A percentile compares a stretch with the other conserved stretches of the same genome.
phyloP scores from a whole-genome alignment of 2,888 invertebrate species.

The Imbricaverruca yamaguchii region DNA sequence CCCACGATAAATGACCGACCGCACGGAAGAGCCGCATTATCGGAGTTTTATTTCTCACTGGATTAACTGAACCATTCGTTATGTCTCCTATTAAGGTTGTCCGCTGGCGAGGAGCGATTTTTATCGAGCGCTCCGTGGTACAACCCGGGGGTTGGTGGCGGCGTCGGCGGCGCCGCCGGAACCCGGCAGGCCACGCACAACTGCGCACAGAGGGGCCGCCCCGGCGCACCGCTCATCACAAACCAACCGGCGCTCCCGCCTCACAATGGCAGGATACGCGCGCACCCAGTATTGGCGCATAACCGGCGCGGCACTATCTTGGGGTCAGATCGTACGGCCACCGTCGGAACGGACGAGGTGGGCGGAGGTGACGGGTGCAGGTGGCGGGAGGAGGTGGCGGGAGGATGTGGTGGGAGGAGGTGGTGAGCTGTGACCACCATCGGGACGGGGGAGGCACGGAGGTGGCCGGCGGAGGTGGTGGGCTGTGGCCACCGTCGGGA shows the following conservation, averaged over 20 bases:
- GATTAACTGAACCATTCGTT: conserved; percentile 2
- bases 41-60: not conserved
- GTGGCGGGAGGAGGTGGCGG: too few species aligned
- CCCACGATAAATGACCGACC: not conserved
- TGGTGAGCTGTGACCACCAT: too few species aligned
- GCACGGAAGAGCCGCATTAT: conserved; percentile 4
- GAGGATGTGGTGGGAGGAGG: too few species aligned
- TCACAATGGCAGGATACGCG: not conserved
- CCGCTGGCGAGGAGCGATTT: conserved; percentile 2
- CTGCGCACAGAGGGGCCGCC: not conserved
- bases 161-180: not conserved
- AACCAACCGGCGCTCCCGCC: not conserved
- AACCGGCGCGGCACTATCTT: not conserved
- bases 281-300: not conserved
- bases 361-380: too few species aligned
- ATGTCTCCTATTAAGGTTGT: not conserved
- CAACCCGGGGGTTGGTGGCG: too few species aligned
- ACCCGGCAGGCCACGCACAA: not conserved
- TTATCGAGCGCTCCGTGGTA: not conserved
- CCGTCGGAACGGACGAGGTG: too few species aligned
- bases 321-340: too few species aligned
- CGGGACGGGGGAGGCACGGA: too few species aligned
- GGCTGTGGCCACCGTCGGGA: too few species aligned
- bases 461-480: too few species aligned
- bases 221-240: not conserved